phyloP scores from a whole-genome alignment of 2,888 invertebrate genomes.

The Cosmia trapezina region DNA sequence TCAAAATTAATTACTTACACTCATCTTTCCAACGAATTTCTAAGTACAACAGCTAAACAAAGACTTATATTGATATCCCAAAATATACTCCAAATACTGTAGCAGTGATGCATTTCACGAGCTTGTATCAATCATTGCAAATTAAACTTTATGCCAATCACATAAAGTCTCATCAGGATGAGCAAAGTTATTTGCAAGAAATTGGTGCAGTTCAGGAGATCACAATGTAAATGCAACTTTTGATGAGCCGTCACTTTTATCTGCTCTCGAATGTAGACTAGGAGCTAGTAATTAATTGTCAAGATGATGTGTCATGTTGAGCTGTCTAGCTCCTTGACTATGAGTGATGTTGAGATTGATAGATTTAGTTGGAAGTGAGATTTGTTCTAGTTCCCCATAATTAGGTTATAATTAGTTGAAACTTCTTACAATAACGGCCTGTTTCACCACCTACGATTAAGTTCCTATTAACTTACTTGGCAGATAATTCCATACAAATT shows the following conservation, averaged over 20 bases:
- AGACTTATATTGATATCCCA: constrained; percentile 21
- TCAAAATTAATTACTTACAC: constrained; percentile 4
- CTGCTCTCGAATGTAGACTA: constrained; percentile 33
- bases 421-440: neutral
- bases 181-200: constrained; percentile 15
- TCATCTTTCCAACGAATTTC: constrained; percentile 33
- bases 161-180: neutral
- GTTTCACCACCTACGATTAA: too few relatives aligned
- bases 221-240: constrained; percentile 32
- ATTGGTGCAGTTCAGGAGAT: constrained; percentile 46
- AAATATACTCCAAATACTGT: constrained; percentile 25
- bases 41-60: constrained; percentile 39
- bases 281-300: constrained; percentile 56
- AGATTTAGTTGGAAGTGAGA: constrained; percentile 14
- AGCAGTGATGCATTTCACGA: constrained; percentile 2
- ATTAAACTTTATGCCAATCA: neutral
- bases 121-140: neutral
- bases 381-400: constrained; percentile 16
- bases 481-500: too few relatives aligned
- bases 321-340: constrained; percentile 40
- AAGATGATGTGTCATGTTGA: constrained; percentile 49
- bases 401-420: neutral
- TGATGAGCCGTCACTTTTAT: constrained; percentile 59
- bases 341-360: constrained; percentile 51
- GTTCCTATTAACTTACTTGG: too few relatives aligned